Evolutionary conservation across 2,888 invertebrate species (phyloP).

Genomic region (Netelia virgata): DNA sequence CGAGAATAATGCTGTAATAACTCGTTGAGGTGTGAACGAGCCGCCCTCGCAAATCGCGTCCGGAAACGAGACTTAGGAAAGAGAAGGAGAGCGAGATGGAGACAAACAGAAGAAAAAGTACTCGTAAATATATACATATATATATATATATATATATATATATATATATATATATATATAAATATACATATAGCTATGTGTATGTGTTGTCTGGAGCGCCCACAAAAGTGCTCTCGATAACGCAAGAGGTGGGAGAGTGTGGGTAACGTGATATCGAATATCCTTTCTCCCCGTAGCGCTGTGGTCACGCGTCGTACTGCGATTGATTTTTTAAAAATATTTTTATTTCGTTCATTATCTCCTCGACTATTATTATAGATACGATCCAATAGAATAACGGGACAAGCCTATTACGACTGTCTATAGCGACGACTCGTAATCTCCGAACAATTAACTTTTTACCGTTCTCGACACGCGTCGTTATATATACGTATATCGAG

Average conservation of each 20-base stretch:
- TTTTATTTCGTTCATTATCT: slow-evolving; percentile 19
- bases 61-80: slow-evolving; percentile 63
- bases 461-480: background rate
- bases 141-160: background rate
- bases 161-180: slow-evolving; percentile 1
- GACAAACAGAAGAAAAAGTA: slow-evolving; percentile 10
- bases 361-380: slow-evolving; percentile 31
- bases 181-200: background rate
- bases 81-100: slow-evolving; percentile 27
- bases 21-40: slow-evolving; percentile 64
- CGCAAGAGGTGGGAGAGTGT: slow-evolving; percentile 33
- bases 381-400: slow-evolving; percentile 6
- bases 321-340: background rate
- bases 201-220: slow-evolving; percentile 37
- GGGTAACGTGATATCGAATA: slow-evolving; percentile 61
- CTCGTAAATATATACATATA: slow-evolving; percentile 5
- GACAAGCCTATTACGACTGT: background rate
- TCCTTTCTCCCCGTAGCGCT: slow-evolving; percentile 56
- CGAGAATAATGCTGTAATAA: slow-evolving; percentile 62
- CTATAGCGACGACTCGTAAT: background rate
- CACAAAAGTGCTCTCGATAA: slow-evolving; percentile 65
- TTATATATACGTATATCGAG: background rate
- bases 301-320: slow-evolving; percentile 43
- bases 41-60: slow-evolving; percentile 57
- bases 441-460: background rate